A percentile compares a stretch with the other conserved stretches of the same genome.
Evolutionary conservation across 2,888 invertebrate species (phyloP).

Genomic region (Venusia cambrica): DNA sequence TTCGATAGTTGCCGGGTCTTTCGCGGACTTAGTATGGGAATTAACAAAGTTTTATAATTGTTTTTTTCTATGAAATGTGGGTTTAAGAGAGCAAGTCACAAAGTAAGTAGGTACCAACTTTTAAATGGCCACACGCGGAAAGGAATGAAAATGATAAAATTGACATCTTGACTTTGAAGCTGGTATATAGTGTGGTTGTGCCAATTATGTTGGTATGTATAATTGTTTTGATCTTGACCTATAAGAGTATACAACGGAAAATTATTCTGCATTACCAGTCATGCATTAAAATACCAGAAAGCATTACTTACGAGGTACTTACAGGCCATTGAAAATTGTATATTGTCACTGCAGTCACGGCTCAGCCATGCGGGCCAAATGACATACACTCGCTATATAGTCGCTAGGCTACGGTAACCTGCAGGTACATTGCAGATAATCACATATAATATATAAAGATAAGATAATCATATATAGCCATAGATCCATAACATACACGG

Average conservation of each 20-base stretch:
- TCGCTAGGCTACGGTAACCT: conserved; percentile 4
- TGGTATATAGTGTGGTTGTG: too few relatives aligned
- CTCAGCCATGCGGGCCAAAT: conserved; percentile 31
- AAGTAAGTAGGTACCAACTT: too few relatives aligned
- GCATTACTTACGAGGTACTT: conserved; percentile 23
- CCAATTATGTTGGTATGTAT: not conserved
- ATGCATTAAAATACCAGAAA: conserved; percentile 24
- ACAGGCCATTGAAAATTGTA: conserved; percentile 30
- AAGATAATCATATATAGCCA: too few relatives aligned
- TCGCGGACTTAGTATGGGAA: too few relatives aligned
- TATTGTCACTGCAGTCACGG: conserved; percentile 31
- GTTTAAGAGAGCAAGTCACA: too few relatives aligned
- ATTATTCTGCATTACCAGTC: conserved; percentile 21
- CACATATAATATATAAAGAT: too few relatives aligned
- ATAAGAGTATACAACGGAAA: conserved; percentile 8
- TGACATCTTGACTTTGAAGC: not conserved
- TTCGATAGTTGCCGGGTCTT: too few relatives aligned
- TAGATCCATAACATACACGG: too few relatives aligned
- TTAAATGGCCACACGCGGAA: too few relatives aligned
- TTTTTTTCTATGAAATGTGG: too few relatives aligned
- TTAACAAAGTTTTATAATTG: too few relatives aligned
- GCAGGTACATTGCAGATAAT: too few relatives aligned
- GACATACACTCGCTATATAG: conserved; percentile 7
- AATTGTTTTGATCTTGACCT: conserved; percentile 20
- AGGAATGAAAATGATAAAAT: not conserved